Percentiles rank a stretch among this genome's conserved stretches.
Evolutionary conservation across 1,140 invertebrate genomes (phyloP).

Genomic region (Caenorhabditis brenneri): DNA sequence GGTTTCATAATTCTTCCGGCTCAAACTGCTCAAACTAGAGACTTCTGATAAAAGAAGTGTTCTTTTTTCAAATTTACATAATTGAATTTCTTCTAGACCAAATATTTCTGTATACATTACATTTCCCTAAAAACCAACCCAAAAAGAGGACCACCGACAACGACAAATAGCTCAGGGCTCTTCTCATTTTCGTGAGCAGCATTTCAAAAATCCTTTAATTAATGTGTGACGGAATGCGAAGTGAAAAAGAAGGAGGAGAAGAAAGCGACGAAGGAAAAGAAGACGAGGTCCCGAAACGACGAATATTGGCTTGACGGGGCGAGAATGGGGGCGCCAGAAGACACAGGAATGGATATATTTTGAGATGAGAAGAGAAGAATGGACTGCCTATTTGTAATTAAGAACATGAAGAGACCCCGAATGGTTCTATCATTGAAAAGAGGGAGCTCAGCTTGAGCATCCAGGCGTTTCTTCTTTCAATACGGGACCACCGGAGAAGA

Average conservation of each 20-base stretch:
- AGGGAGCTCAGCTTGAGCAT: conserved; percentile 19
- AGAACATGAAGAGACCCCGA: conserved; percentile 12
- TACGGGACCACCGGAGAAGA: background rate
- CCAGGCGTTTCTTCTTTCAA: background rate
- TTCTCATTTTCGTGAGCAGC: background rate
- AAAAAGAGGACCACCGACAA: background rate
- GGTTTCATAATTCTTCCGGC: no score
- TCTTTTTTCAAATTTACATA: no score
- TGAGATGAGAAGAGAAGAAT: background rate
- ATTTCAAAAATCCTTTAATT: conserved; percentile 42
- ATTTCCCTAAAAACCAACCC: background rate
- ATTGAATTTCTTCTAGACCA: no score
- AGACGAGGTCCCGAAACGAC: background rate
- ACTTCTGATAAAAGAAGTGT: no score
- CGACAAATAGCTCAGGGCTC: background rate
- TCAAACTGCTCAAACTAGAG: no score
- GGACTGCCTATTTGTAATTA: conserved; percentile 33
- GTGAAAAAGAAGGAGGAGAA: background rate
- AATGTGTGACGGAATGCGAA: conserved; percentile 27
- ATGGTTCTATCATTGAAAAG: background rate
- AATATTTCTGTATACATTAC: no score
- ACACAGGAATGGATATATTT: background rate
- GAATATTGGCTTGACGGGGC: conserved; percentile 12
- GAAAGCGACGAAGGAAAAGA: background rate
- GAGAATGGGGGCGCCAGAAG: background rate